phyloP scores from a whole-genome alignment of 2,888 invertebrate genomes.

The Cecidostiba fungosa region DNA sequence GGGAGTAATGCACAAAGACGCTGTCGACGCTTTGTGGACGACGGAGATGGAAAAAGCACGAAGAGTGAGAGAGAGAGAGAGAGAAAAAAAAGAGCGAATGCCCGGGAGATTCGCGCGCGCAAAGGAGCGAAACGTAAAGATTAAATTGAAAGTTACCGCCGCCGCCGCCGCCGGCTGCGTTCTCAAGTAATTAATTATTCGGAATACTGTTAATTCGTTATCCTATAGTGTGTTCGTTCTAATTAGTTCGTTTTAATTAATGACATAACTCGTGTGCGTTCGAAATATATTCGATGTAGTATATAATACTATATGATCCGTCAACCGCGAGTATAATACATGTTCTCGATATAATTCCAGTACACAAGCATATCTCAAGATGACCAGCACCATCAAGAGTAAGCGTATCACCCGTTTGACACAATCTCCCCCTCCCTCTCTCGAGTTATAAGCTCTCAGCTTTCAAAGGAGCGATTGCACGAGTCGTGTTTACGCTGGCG shows the following conservation, averaged over 20 bases:
- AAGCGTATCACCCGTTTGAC: no score
- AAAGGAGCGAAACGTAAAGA: conserved; percentile 42
- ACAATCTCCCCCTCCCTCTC: conserved; percentile 15
- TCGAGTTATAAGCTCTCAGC: conserved; percentile 12
- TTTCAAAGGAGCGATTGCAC: conserved; percentile 13
- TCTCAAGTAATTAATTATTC: conserved; percentile 46
- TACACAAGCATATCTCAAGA: neutral
- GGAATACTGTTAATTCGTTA: conserved; percentile 37
- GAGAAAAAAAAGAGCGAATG: conserved; percentile 16
- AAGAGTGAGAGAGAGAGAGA: neutral
- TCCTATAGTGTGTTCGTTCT: neutral
- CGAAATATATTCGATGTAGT: neutral
- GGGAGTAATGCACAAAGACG: conserved; percentile 63
- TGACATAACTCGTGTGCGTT: conserved; percentile 12
- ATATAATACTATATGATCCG: no score
- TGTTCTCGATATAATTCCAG: no score
- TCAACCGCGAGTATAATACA: no score
- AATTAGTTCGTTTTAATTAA: conserved; percentile 49
- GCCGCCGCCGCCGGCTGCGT: neutral
- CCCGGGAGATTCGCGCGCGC: conserved; percentile 40
- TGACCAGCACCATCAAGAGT: conserved; percentile 19
- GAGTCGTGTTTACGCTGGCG: neutral
- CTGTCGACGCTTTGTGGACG: conserved; percentile 50
- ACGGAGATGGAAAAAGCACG: neutral
- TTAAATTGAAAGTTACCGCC: conserved; percentile 43